Evolutionary conservation across 1,140 invertebrate genomes (phyloP), one percentile per base, ranked within the genome.

Genomic region (Gryon sp.): DNA sequence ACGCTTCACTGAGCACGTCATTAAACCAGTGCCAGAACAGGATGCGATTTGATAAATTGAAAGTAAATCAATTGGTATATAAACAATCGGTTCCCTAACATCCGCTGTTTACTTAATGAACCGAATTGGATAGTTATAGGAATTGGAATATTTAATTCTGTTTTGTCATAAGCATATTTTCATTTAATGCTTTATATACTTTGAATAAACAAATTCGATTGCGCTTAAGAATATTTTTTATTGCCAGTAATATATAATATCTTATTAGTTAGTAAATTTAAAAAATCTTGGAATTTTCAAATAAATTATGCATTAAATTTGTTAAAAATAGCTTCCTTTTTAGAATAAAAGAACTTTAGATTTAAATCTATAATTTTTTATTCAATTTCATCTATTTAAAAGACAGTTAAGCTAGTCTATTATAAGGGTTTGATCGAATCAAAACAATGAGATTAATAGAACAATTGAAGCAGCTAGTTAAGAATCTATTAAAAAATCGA

Each of bases 41-140:
- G 55, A 68, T 55, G 32, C 55, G 55, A 48, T 62, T 76, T 55
- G 22, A 11, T 32, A 78, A 73, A 78, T 74, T 78, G 63, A 78
- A 78, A 78, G 43, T 73, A 30, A 68, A 69, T 68, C 62, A 20
- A 69, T 59, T 40, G 48, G 38, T 15, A 40, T 70, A 28, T 41
- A 55, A 18, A 41, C 48, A 63, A 66, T 50, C n/a, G 24, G 15
- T 66, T 60, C 40, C n/a, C 22, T 32, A 8, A 41, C 63, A 32
- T 70, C 50, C 63, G 53, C 36, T 24, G 8, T 32, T 53, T 28
- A 19, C 11, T 15, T 11, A 55, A 34, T 38, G 5, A 43, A 4
- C 12, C 22, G 26, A 19, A 8, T 12, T 12, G 11, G 3, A 4
- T 3, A 24, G 7, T 24, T 12, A 9, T 34, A 34, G 22, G 3